phyloP scores from a whole-genome alignment of 2,888 invertebrate genomes.

The Dorcus hopei region DNA sequence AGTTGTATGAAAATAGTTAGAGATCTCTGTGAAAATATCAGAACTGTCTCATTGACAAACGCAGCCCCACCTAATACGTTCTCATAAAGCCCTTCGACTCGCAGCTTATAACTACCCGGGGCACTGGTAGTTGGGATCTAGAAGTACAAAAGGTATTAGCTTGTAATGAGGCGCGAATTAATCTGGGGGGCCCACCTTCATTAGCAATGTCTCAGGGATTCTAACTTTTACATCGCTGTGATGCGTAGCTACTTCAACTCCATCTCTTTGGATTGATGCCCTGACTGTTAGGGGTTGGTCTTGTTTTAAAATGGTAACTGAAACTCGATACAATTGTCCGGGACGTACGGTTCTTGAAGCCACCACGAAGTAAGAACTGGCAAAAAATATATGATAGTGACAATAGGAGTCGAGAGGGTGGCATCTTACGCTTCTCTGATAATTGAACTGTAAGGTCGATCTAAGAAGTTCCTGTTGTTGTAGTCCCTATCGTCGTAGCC shows the following conservation, averaged over 20 bases:
- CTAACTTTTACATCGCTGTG: conserved; percentile 79
- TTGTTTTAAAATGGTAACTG: conserved; percentile 78
- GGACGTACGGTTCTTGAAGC: conserved; percentile 90
- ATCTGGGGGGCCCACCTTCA: conserved; percentile 61
- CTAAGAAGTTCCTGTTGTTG: conserved; percentile 7
- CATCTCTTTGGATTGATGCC: conserved; percentile 85
- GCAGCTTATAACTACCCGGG: conserved; percentile 75
- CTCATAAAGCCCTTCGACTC: conserved; percentile 58
- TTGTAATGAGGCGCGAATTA: background rate
- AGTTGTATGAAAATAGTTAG: conserved; percentile 95
- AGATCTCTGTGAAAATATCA: conserved; percentile 83
- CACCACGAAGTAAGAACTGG: conserved; percentile 87
- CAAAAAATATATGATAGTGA: conserved; percentile 28
- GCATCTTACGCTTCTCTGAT: conserved; percentile 16
- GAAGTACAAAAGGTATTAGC: conserved; percentile 11
- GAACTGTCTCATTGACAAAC: conserved; percentile 82
- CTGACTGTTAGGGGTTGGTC: conserved; percentile 79
- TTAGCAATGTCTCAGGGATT: conserved; percentile 84
- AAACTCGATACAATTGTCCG: conserved; percentile 84
- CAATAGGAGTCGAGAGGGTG: background rate
- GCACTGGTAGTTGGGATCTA: conserved; percentile 83
- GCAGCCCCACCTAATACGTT: conserved; percentile 80
- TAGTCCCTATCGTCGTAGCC: conserved; percentile 10
- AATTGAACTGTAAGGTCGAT: conserved; percentile 8
- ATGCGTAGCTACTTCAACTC: conserved; percentile 84